A percentile compares a stretch with the other conserved stretches of the same genome.
These are phyloP conservation scores for Sorex maritimensis DNA, from an alignment of 2,797 vertebrate species.

Conservation along the genomic window DNA sequence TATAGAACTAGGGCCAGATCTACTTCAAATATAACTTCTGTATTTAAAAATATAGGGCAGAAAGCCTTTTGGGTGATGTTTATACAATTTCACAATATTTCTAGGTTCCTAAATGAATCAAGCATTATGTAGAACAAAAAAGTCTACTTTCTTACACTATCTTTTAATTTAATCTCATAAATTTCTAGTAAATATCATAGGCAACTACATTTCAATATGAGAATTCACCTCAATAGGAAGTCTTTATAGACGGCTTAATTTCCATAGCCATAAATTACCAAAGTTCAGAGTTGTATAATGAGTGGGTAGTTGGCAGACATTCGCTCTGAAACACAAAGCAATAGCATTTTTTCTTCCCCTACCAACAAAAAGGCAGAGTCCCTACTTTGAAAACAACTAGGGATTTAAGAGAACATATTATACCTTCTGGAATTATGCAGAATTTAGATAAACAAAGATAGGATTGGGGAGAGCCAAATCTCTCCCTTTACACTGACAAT, in stretches of 20 bases:
- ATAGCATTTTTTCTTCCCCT: conserved; percentile 62
- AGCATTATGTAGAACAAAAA: conserved; percentile 89
- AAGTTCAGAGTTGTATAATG: conserved; percentile 78
- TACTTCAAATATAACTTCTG: conserved; percentile 92
- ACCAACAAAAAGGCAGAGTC: conserved; percentile 81
- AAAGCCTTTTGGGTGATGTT: conserved; percentile 92
- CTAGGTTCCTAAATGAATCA: conserved; percentile 90
- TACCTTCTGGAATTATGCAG: conserved; percentile 51
- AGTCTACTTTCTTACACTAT: conserved; percentile 89
- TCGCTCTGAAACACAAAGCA: conserved; percentile 83
- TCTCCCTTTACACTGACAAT: conserved; percentile 61
- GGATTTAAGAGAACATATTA: conserved; percentile 72
- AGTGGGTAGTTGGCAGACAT: conserved; percentile 83
- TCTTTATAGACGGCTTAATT: conserved; percentile 89
- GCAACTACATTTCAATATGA: conserved; percentile 88
- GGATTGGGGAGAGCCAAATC: conserved; percentile 51
- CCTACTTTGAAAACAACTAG: conserved; percentile 74
- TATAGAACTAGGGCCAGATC: conserved; percentile 94
- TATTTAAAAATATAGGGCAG: conserved; percentile 94
- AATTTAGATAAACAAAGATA: conserved; percentile 62
- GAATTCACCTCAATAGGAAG: conserved; percentile 88
- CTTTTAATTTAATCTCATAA: conserved; percentile 89
- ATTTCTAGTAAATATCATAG: conserved; percentile 89
- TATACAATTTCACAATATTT: conserved; percentile 91
- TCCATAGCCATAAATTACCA: conserved; percentile 83